Conservation (phyloP, 2,888 invertebrate genomes). For the Stenurella melanura region DNA sequence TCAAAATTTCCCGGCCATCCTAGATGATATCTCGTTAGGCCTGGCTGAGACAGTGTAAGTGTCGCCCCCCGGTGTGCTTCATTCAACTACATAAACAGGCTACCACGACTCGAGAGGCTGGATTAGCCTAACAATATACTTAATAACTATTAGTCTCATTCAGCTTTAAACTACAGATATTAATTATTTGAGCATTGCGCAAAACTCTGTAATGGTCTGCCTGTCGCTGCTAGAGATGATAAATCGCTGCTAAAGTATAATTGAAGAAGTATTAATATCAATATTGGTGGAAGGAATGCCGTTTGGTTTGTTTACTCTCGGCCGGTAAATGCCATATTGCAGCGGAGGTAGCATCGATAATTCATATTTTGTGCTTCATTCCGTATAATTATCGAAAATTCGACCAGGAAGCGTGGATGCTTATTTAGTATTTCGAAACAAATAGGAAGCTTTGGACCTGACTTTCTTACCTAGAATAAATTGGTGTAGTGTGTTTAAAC, state of each 20-base stretch:
- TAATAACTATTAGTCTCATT: conserved; percentile 62
- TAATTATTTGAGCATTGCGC: conserved; percentile 51
- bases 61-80: conserved; percentile 71
- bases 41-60: conserved; percentile 67
- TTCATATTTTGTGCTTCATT: background rate
- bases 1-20: conserved; percentile 67
- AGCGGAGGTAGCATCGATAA: background rate
- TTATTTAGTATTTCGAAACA: background rate
- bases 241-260: conserved; percentile 59
- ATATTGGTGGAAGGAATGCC: conserved; percentile 60
- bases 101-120: conserved; percentile 57
- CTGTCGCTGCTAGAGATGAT: conserved; percentile 61
- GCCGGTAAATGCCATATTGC: background rate
- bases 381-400: background rate
- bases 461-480: background rate
- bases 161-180: conserved; percentile 56
- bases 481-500: background rate
- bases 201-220: conserved; percentile 39
- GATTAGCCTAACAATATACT: conserved; percentile 55
- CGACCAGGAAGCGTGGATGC: background rate
- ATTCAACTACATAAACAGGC: conserved; percentile 71
- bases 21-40: conserved; percentile 68
- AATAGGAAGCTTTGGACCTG: background rate
- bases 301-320: conserved; percentile 39
- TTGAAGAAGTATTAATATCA: conserved; percentile 64